phyloP scores from a whole-genome alignment of 2,113 vertebrate species.

The Notarius quadriscutis region DNA sequence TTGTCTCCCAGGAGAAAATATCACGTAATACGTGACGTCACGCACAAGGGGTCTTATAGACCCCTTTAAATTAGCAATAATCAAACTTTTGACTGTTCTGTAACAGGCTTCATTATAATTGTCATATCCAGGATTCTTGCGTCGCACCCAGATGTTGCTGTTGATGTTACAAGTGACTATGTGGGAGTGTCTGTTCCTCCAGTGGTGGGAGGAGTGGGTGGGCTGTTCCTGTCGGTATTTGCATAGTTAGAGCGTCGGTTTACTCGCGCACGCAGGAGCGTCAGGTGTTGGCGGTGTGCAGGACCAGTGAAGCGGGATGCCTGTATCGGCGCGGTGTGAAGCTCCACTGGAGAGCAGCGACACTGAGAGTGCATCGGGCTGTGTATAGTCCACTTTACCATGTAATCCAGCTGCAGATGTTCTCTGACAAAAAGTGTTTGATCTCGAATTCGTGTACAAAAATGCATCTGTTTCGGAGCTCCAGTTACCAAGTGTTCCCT shows the following conservation, averaged over 20 bases:
- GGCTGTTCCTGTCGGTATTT: not conserved
- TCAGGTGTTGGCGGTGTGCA: slow-evolving; percentile 22
- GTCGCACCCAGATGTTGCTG: not conserved
- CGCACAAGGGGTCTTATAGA: too few species aligned
- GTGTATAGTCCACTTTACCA: slow-evolving; percentile 17
- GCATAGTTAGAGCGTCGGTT: not conserved
- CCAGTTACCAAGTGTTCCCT: slow-evolving; percentile 84
- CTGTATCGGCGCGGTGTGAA: not conserved
- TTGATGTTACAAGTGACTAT: not conserved
- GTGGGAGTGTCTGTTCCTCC: slow-evolving; percentile 1
- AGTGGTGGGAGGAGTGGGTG: not conserved
- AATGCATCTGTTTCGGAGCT: slow-evolving; percentile 88
- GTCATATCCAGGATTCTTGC: not conserved
- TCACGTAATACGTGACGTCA: too few species aligned
- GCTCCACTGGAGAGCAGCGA: not conserved
- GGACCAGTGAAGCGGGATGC: not conserved
- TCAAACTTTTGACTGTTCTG: not conserved
- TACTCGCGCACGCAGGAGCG: not conserved
- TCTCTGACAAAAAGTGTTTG: slow-evolving; percentile 41
- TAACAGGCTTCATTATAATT: not conserved
- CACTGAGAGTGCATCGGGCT: not conserved
- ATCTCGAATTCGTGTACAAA: slow-evolving; percentile 49
- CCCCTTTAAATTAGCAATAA: not conserved
- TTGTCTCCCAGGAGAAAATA: too few species aligned
- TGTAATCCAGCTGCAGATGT: slow-evolving; percentile 47